phyloP scores from a whole-genome alignment of 2,113 vertebrate genomes.

The Scytalopus superciliaris region DNA sequence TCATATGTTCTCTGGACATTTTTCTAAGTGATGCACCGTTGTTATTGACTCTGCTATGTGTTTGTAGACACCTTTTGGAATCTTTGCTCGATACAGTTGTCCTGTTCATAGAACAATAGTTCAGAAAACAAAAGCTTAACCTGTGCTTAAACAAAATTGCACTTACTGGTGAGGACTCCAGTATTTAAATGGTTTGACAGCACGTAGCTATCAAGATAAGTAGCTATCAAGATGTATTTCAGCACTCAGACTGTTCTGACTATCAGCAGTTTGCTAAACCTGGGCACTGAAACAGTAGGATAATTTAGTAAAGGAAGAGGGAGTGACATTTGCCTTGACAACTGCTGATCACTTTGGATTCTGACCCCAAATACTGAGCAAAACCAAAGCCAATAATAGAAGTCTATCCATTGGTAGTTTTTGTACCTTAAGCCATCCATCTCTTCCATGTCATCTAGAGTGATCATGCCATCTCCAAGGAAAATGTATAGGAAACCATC shows the following conservation, averaged over 20 bases:
- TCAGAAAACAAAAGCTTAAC: background rate
- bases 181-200: background rate
- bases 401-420: background rate
- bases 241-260: background rate
- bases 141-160: background rate
- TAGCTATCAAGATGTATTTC: background rate
- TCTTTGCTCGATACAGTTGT: background rate
- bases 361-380: background rate
- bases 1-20: background rate
- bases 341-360: background rate
- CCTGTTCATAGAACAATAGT: background rate
- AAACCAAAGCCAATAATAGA: background rate
- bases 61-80: background rate
- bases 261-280: background rate
- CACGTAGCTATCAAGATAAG: background rate
- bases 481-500: conserved; percentile 93
- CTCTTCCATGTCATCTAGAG: conserved; percentile 98
- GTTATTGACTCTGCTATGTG: background rate
- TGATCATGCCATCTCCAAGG: conserved; percentile 98
- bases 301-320: background rate
- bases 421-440: conserved; percentile 98
- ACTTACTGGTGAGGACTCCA: background rate
- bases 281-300: background rate
- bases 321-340: background rate
- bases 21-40: background rate